A percentile compares a stretch with the other conserved stretches of the same genome.
Conservation (phyloP, 2,888 invertebrate species). For the Microctonus aethiopoides region DNA sequence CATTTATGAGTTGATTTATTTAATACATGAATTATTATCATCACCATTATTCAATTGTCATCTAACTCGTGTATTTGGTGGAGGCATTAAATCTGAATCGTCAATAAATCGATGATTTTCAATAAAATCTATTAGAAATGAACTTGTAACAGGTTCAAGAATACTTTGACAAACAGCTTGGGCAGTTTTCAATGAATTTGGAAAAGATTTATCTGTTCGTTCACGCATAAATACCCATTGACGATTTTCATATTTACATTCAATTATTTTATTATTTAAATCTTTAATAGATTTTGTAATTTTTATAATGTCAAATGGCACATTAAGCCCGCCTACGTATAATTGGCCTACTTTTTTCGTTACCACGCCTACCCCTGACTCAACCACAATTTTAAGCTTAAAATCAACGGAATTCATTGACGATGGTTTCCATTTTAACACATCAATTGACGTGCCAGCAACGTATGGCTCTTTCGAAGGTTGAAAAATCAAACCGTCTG, state of each 20-base stretch:
- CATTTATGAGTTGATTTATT: not conserved
- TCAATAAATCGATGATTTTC: conserved; percentile 73
- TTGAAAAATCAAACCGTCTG: conserved; percentile 98
- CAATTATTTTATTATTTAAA: conserved; percentile 93
- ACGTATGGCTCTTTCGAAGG: conserved; percentile 88
- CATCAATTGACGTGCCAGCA: conserved; percentile 83
- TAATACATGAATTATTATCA: conserved; percentile 2
- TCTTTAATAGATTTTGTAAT: conserved; percentile 82
- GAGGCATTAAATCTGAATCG: conserved; percentile 80
- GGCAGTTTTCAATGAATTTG: conserved; percentile 91
- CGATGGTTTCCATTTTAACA: conserved; percentile 98
- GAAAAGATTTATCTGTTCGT: conserved; percentile 95
- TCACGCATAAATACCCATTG: conserved; percentile 96
- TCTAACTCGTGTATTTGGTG: conserved; percentile 71
- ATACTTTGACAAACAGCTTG: conserved; percentile 88
- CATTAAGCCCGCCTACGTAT: conserved; percentile 79
- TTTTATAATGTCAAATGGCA: conserved; percentile 80
- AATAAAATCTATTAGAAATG: conserved; percentile 81
- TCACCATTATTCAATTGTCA: conserved; percentile 57
- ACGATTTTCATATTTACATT: conserved; percentile 86
- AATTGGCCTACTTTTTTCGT: conserved; percentile 78
- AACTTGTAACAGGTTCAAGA: conserved; percentile 84
- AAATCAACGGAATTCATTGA: conserved; percentile 97
- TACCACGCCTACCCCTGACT: conserved; percentile 78
- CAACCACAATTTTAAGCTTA: conserved; percentile 81